These are phyloP conservation scores for Pseudococcus longispinus DNA, from an alignment of 2,888 invertebrate species.

Conservation along the genomic window DNA sequence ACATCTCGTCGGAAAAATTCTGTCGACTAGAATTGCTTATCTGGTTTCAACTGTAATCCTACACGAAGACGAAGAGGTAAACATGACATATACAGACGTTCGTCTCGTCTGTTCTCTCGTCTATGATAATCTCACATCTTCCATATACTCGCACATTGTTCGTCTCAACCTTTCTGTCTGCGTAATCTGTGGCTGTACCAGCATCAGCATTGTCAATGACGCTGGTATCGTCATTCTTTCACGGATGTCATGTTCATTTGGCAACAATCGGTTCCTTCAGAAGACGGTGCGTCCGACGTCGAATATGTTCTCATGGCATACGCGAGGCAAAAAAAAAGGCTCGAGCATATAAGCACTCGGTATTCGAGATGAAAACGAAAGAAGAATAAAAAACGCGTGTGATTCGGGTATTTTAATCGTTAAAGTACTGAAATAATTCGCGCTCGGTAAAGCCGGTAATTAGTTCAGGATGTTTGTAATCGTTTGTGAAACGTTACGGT, in stretches of 20 bases:
- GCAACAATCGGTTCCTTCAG: neutral
- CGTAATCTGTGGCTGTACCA: neutral
- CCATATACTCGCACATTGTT: neutral
- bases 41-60: neutral
- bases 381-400: neutral
- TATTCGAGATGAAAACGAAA: neutral
- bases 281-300: neutral
- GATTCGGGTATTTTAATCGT: conserved; percentile 20
- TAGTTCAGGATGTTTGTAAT: conserved; percentile 26
- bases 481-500: conserved; percentile 26
- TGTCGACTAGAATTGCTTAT: neutral
- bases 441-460: conserved; percentile 4
- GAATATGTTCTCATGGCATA: neutral
- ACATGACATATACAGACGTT: neutral
- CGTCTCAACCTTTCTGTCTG: neutral
- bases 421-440: neutral
- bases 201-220: neutral
- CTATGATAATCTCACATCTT: neutral
- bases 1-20: neutral
- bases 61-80: neutral
- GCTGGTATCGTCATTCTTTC: neutral
- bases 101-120: neutral
- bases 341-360: neutral
- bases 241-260: conserved; percentile 20
- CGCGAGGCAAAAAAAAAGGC: neutral